Percentiles rank a stretch among this genome's conserved stretches.
These are phyloP conservation scores for Triplophysa tibetana DNA, from an alignment of 2,113 vertebrate species.

Conservation along the genomic window DNA sequence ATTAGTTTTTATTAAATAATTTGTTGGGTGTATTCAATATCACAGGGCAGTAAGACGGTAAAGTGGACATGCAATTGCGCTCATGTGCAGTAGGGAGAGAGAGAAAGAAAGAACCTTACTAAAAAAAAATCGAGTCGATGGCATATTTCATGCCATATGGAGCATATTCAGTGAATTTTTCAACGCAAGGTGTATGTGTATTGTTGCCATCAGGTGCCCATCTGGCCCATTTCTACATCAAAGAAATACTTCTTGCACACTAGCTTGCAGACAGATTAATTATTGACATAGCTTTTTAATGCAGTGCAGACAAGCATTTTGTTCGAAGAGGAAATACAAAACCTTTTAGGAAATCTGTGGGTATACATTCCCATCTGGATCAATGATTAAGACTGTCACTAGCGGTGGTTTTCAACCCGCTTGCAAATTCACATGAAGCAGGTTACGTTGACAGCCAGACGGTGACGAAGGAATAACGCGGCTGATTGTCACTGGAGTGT, in stretches of 20 bases:
- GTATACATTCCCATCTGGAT: conserved; percentile 55
- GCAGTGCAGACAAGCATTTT: conserved; percentile 57
- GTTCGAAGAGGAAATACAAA: conserved; percentile 56
- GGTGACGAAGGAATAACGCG: conserved; percentile 2
- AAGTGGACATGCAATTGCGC: too few relatives aligned
- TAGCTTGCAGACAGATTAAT: conserved; percentile 63
- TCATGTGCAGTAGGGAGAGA: too few relatives aligned
- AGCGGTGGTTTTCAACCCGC: neutral
- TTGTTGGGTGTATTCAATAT: too few relatives aligned
- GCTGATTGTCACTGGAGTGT: conserved; percentile 24
- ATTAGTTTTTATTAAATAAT: too few relatives aligned
- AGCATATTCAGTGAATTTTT: conserved; percentile 31
- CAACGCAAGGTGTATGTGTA: conserved; percentile 18
- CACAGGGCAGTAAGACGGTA: too few relatives aligned
- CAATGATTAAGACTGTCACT: conserved; percentile 45
- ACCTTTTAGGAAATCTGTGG: conserved; percentile 61
- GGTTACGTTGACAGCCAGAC: conserved; percentile 8
- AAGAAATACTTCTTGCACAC: conserved; percentile 51
- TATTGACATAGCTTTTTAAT: conserved; percentile 64
- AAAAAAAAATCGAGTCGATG: conserved; percentile 28
- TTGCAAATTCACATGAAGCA: neutral
- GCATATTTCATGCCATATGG: conserved; percentile 47
- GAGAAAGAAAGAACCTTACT: conserved; percentile 11
- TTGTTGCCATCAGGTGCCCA: conserved; percentile 54
- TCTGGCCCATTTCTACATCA: conserved; percentile 66